These are phyloP conservation scores for Cantharis nigra DNA, from an alignment of 2,888 invertebrate species.

Conservation along the genomic window DNA sequence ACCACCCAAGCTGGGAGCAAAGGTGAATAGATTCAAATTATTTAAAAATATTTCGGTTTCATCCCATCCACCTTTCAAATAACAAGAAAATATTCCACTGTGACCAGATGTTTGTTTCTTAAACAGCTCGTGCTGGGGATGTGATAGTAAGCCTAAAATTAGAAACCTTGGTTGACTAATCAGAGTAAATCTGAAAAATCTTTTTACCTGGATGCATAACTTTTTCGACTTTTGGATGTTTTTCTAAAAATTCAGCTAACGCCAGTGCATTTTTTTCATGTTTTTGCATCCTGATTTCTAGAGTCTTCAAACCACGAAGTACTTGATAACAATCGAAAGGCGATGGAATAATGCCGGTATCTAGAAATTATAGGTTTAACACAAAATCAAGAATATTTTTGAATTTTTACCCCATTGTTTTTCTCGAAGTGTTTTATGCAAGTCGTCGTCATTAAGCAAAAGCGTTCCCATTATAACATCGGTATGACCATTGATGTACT, in stretches of 20 bases:
- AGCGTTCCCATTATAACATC: constrained; percentile 97
- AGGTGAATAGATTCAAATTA: constrained; percentile 73
- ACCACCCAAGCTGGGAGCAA: constrained; percentile 92
- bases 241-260: constrained; percentile 81
- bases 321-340: constrained; percentile 96
- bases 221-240: constrained; percentile 76
- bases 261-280: constrained; percentile 79
- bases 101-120: constrained; percentile 79
- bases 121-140: constrained; percentile 80
- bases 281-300: constrained; percentile 88
- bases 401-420: constrained; percentile 32
- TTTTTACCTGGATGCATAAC: constrained; percentile 80
- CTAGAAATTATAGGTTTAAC: constrained; percentile 53
- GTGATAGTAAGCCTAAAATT: constrained; percentile 69
- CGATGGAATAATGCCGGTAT: constrained; percentile 91
- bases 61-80: constrained; percentile 72
- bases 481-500: constrained; percentile 98
- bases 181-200: neutral
- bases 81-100: constrained; percentile 89
- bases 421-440: constrained; percentile 76
- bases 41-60: constrained; percentile 74
- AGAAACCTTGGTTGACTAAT: neutral
- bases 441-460: constrained; percentile 71
- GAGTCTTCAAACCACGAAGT: constrained; percentile 89
- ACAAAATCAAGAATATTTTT: neutral